Conservation (phyloP, 2,113 vertebrate species). For the Forbesichthys agassizii region DNA sequence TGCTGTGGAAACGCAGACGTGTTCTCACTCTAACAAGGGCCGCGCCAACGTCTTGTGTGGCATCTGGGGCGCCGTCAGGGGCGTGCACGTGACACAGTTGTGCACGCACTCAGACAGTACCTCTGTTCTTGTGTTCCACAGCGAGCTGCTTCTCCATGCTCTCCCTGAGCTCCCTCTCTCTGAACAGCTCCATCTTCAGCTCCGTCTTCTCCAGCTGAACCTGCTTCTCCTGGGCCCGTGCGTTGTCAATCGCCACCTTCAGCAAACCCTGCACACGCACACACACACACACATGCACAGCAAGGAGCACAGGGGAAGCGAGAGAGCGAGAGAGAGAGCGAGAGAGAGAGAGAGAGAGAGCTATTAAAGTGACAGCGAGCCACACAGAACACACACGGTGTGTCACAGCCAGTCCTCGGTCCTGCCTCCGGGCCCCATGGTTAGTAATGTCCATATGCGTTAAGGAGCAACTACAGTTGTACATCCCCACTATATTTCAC, state of each 20-base stretch:
- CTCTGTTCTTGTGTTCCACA: slow-evolving; percentile 99
- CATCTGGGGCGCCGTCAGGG: too few relatives aligned
- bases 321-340: background rate
- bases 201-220: slow-evolving; percentile 99
- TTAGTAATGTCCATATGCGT: background rate
- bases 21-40: slow-evolving; percentile 21
- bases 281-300: slow-evolving; percentile 20
- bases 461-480: background rate
- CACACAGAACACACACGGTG: slow-evolving; percentile 43
- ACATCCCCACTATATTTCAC: too few relatives aligned
- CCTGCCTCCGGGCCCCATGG: slow-evolving; percentile 26
- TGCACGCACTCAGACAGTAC: slow-evolving; percentile 66
- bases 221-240: slow-evolving; percentile 98
- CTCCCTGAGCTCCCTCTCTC: slow-evolving; percentile 96
- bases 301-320: background rate
- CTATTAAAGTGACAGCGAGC: slow-evolving; percentile 47
- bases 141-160: slow-evolving; percentile 97
- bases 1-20: background rate
- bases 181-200: slow-evolving; percentile 98
- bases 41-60: too few relatives aligned
- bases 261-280: slow-evolving; percentile 85
- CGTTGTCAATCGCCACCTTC: slow-evolving; percentile 98
- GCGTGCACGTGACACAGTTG: too few relatives aligned
- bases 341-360: background rate
- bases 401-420: slow-evolving; percentile 39